Evolutionary conservation across 2,113 vertebrate species (phyloP).

Genomic region (Sinocyclocheilus anshuiensis): DNA sequence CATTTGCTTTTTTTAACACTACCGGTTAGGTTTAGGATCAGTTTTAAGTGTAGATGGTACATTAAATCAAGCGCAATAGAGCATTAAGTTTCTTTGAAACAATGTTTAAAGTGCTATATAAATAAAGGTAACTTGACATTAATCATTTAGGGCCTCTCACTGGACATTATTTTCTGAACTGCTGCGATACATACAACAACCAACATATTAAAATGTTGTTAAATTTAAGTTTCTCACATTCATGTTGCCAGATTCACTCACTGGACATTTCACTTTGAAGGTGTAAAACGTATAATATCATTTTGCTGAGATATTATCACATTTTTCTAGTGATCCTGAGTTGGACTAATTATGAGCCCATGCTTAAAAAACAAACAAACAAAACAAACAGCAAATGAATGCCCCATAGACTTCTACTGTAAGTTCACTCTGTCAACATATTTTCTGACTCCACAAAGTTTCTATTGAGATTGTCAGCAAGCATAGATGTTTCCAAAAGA

Average conservation of each 20-base stretch:
- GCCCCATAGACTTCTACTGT: neutral
- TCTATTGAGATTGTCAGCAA: neutral
- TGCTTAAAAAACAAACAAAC: neutral
- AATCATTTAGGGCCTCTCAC: too few relatives aligned
- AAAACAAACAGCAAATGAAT: neutral
- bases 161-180: too few relatives aligned
- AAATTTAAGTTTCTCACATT: too few relatives aligned
- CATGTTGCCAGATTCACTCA: too few relatives aligned
- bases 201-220: neutral
- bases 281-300: neutral
- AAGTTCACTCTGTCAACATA: too few relatives aligned
- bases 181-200: too few relatives aligned
- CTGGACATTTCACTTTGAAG: neutral
- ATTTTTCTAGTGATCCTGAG: slow-evolving; percentile 1
- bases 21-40: neutral
- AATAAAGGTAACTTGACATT: too few relatives aligned
- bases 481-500: neutral
- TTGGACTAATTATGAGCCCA: neutral
- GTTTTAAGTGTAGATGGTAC: neutral
- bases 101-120: too few relatives aligned
- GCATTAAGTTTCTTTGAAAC: too few relatives aligned
- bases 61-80: neutral
- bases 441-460: neutral
- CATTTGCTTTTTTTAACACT: neutral
- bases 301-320: neutral